A percentile compares a stretch with the other conserved stretches of the same genome.
phyloP scores from a whole-genome alignment of 2,113 vertebrate genomes.

The Thamnophis sirtalis region DNA sequence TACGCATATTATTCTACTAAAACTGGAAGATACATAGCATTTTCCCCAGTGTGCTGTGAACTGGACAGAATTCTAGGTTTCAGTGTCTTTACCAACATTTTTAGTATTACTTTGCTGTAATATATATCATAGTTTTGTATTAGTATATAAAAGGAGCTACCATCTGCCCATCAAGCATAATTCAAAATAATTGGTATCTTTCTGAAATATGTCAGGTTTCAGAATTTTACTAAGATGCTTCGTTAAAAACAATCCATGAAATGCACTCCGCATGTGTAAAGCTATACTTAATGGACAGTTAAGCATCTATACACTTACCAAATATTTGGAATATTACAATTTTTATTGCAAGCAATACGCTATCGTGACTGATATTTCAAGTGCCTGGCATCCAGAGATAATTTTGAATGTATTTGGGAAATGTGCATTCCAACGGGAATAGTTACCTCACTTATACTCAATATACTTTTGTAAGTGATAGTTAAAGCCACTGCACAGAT shows the following conservation, averaged over 20 bases:
- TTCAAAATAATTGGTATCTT: background rate
- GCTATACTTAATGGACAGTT: background rate
- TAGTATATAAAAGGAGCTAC: background rate
- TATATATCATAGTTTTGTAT: background rate
- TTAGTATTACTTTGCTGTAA: background rate
- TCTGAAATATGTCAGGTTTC: background rate
- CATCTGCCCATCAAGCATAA: background rate
- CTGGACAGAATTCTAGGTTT: background rate
- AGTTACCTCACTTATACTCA: background rate
- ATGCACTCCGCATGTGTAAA: background rate
- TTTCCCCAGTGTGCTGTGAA: background rate
- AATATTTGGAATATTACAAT: background rate
- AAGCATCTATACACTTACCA: background rate
- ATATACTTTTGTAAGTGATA: background rate
- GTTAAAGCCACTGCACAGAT: background rate
- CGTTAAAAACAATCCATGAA: background rate
- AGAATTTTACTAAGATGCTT: constrained; percentile 36
- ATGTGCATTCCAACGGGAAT: background rate
- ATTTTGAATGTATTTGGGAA: background rate
- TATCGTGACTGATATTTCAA: background rate
- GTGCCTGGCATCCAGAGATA: background rate
- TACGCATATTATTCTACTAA: background rate
- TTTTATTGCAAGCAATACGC: background rate
- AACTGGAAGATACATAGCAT: background rate
- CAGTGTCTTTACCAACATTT: background rate